A percentile compares a stretch with the other conserved stretches of the same genome.
These are phyloP conservation scores for Plodia interpunctella DNA, from an alignment of 1,140 invertebrate species.

Conservation along the genomic window DNA sequence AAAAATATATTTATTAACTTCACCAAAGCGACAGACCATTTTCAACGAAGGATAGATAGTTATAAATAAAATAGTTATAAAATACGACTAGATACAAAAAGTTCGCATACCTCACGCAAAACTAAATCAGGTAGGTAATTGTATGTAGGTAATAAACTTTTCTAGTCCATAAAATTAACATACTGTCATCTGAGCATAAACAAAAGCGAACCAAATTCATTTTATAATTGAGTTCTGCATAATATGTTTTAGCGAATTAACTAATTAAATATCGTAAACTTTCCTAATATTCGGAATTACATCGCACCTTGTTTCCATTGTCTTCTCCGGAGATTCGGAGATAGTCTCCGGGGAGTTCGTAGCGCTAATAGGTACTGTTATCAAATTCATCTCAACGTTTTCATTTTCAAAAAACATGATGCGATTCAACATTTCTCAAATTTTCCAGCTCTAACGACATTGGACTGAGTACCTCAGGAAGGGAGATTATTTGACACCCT, in stretches of 20 bases:
- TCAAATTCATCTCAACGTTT: too few species aligned
- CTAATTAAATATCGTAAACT: slow-evolving; percentile 5
- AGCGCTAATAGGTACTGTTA: background rate
- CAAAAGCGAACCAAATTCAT: background rate
- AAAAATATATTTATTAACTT: background rate
- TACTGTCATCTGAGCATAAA: background rate
- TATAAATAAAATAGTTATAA: too few species aligned
- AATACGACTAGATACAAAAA: too few species aligned
- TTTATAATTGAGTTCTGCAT: background rate
- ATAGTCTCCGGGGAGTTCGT: background rate
- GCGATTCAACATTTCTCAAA: too few species aligned
- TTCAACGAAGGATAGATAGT: background rate
- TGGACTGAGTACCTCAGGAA: too few species aligned
- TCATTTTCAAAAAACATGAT: too few species aligned
- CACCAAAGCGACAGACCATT: background rate
- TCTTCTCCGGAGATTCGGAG: background rate
- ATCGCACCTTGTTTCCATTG: slow-evolving; percentile 1
- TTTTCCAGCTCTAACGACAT: too few species aligned
- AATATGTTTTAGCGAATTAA: background rate
- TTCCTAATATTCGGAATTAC: background rate
- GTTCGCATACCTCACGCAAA: too few species aligned
- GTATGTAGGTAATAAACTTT: background rate
- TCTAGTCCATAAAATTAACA: background rate
- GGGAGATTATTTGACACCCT: too few species aligned
- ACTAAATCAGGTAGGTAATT: too few species aligned